phyloP scores from a whole-genome alignment of 2,797 vertebrate genomes.

The Scarus forsteni region DNA sequence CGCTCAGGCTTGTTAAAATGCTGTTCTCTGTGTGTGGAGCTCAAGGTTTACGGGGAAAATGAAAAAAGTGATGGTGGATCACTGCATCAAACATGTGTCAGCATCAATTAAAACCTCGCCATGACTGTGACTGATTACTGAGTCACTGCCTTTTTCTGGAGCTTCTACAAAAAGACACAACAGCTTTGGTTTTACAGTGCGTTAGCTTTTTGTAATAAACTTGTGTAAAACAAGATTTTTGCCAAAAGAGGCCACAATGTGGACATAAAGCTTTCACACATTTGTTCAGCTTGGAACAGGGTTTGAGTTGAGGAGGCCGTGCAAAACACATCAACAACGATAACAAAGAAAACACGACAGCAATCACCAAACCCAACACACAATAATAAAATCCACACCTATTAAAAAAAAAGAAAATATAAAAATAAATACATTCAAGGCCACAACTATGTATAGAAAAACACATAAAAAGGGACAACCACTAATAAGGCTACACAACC shows the following conservation, averaged over 20 bases:
- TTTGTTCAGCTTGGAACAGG: not conserved
- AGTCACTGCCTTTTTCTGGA: not conserved
- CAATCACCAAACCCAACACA: too few species aligned
- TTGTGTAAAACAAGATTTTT: not conserved
- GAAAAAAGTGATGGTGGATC: not conserved
- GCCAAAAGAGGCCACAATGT: not conserved
- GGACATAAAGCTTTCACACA: not conserved
- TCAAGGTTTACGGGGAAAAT: constrained; percentile 9
- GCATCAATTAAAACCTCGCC: not conserved
- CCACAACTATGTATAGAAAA: too few species aligned
- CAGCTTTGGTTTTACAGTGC: not conserved
- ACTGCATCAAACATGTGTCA: not conserved
- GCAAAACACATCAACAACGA: too few species aligned
- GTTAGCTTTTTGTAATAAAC: not conserved
- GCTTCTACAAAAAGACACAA: not conserved
- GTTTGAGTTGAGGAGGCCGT: too few species aligned
- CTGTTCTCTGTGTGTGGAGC: not conserved
- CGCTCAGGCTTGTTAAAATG: not conserved
- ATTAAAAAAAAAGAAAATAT: too few species aligned
- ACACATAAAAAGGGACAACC: too few species aligned
- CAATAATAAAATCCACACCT: too few species aligned
- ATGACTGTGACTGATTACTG: too few species aligned
- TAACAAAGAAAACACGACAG: too few species aligned
- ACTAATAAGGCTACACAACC: too few species aligned
- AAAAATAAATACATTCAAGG: too few species aligned